Conservation (phyloP, 1,140 invertebrate species). For the Eciton burchellii region DNA sequence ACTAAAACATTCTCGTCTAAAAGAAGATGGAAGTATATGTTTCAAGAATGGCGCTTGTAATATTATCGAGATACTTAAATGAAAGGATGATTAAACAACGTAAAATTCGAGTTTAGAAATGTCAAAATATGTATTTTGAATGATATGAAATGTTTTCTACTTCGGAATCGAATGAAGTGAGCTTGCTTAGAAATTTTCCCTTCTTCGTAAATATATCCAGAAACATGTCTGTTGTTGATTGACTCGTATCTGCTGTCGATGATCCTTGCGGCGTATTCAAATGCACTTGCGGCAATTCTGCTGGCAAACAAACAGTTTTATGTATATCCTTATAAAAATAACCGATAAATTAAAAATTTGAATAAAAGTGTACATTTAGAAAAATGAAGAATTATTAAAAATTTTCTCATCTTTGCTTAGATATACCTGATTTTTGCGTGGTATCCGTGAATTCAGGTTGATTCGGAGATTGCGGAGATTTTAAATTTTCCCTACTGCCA, state of each 20-base stretch:
- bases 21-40: conserved; percentile 21
- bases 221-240: conserved; percentile 94
- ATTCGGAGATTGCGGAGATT: conserved; percentile 87
- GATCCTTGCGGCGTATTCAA: conserved; percentile 80
- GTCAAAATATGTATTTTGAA: not conserved
- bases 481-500: conserved; percentile 92
- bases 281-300: conserved; percentile 85
- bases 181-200: conserved; percentile 93
- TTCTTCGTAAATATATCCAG: conserved; percentile 95
- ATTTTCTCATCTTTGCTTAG: not conserved
- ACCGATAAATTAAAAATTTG: no score
- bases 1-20: conserved; percentile 13
- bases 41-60: conserved; percentile 17
- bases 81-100: conserved; percentile 4
- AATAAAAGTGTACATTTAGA: no score
- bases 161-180: conserved; percentile 95
- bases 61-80: conserved; percentile 26
- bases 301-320: conserved; percentile 36
- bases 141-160: conserved; percentile 85
- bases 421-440: conserved; percentile 80
- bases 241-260: conserved; percentile 86
- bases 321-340: conserved; percentile 6
- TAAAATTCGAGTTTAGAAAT: conserved; percentile 35
- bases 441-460: conserved; percentile 84
- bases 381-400: not conserved